Evolutionary conservation across 1,140 invertebrate species (phyloP), one percentile per base, ranked within the genome.

Genomic region (Carposina sasakii): DNA sequence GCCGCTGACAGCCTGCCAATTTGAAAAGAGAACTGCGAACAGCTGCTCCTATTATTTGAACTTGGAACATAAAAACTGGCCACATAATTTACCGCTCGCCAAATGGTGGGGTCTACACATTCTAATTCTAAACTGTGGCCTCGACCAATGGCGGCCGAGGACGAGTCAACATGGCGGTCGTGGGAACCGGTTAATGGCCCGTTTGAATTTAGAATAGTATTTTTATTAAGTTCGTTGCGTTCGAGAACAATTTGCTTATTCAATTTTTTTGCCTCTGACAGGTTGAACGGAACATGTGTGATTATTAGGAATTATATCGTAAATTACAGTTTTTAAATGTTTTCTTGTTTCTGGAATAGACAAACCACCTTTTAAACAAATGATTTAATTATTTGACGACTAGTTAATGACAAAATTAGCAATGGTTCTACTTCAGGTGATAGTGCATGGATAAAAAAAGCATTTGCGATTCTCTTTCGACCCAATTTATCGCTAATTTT

Each of bases 151-250:
- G 71, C 72, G 61, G 71, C 59, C 76, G 74, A 77, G 79, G 79
- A 79, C 76, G 75, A 76, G 42, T 63, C 66, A 81, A 78, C 68
- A 81, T 81, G 79, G 79, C 79, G 74, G 72, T 64, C 79, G 76
- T 81, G 76, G 74, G 79, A 83, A 81, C 76, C 75, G 71, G 75
- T 77, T 81, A 78, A 81, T 81, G 76, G 76, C 64, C 71, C 66
- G 71, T 79, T 82, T 76, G 78, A 81, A 81, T 82, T 82, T 81
- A 83, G 76, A 83, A 83, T 81, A 73, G 74, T 75, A 78, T 81
- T 83, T 83, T 81, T 79, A 76, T 77, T 79, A 77, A 71, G 71
- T 75, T 48, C 22, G 36, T 22, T 40, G 22, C 31, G 26, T 40
- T 71, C 58, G 59, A 70, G 68, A 76, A 77, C 72, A 71, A 77